These are phyloP conservation scores for Homarus americanus DNA, from an alignment of 1,140 invertebrate genomes.

Conservation along the genomic window DNA sequence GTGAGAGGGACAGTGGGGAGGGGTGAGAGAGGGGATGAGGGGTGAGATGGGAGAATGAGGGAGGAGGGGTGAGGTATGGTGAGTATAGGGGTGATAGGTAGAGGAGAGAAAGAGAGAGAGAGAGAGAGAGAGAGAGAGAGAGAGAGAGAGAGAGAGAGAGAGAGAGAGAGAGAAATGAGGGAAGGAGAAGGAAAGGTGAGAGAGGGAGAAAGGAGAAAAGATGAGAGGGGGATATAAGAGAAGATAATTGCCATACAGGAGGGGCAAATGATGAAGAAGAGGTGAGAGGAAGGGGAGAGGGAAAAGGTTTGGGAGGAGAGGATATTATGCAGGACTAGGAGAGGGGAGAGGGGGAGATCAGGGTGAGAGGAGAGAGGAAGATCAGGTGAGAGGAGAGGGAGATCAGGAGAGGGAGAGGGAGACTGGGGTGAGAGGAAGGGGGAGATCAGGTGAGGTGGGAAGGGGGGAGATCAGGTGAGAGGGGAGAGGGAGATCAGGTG, in stretches of 20 bases:
- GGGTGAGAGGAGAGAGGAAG: not conserved
- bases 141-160: not conserved
- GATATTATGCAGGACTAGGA: too few relatives aligned
- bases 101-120: not conserved
- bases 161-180: not conserved
- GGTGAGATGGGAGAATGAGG: too few relatives aligned
- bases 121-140: not conserved
- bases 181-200: not conserved
- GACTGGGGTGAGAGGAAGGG: too few relatives aligned
- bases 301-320: not conserved
- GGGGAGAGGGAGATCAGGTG: too few relatives aligned
- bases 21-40: not conserved
- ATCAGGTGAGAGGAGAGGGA: too few relatives aligned
- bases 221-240: not conserved
- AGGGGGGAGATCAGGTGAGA: too few relatives aligned
- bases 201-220: not conserved
- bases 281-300: not conserved
- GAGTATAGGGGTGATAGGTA: too few relatives aligned
- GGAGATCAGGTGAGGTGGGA: too few relatives aligned
- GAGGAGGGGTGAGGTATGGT: too few relatives aligned
- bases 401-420: too few relatives aligned
- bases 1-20: not conserved
- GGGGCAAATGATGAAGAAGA: not conserved
- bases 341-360: not conserved
- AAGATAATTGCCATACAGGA: not conserved